These are phyloP conservation scores for Cerceris rybyensis DNA, from an alignment of 2,888 invertebrate genomes.

Conservation along the genomic window DNA sequence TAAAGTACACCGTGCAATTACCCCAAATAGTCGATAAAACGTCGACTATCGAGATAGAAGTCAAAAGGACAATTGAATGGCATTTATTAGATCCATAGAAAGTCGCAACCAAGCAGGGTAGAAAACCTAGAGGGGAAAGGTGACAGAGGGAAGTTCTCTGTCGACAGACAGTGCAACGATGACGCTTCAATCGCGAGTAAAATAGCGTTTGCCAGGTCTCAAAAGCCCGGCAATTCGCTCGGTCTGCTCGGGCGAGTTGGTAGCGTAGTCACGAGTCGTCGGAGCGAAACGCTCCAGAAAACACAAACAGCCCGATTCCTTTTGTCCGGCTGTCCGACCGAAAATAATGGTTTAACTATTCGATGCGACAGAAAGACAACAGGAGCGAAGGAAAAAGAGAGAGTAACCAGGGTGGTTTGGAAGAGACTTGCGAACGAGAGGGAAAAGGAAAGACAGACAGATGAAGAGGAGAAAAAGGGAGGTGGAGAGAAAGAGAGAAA, in stretches of 20 bases:
- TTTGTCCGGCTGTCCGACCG: slow-evolving; percentile 71
- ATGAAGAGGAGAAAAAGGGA: slow-evolving; percentile 20
- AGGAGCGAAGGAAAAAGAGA: slow-evolving; percentile 18
- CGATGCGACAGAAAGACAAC: slow-evolving; percentile 59
- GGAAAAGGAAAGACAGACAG: neutral
- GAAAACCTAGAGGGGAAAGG: neutral
- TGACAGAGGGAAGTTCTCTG: neutral
- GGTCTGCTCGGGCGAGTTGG: slow-evolving; percentile 16
- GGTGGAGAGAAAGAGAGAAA: slow-evolving; percentile 25
- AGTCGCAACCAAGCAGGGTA: neutral
- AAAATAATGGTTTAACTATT: slow-evolving; percentile 77
- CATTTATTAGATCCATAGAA: no score
- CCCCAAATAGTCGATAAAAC: no score
- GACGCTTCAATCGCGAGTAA: slow-evolving; percentile 17
- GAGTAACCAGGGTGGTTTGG: neutral
- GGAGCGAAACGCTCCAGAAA: slow-evolving; percentile 50
- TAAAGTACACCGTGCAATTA: no score
- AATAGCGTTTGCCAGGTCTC: slow-evolving; percentile 6
- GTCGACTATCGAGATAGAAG: no score
- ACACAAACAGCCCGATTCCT: slow-evolving; percentile 64
- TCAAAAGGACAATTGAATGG: no score
- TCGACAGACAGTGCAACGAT: neutral
- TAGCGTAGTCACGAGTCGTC: slow-evolving; percentile 45
- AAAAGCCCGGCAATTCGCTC: slow-evolving; percentile 11
- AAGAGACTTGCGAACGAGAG: no score